These are phyloP conservation scores for Caenorhabditis sp. DNA, from an alignment of 2,888 invertebrate species.

Conservation along the genomic window DNA sequence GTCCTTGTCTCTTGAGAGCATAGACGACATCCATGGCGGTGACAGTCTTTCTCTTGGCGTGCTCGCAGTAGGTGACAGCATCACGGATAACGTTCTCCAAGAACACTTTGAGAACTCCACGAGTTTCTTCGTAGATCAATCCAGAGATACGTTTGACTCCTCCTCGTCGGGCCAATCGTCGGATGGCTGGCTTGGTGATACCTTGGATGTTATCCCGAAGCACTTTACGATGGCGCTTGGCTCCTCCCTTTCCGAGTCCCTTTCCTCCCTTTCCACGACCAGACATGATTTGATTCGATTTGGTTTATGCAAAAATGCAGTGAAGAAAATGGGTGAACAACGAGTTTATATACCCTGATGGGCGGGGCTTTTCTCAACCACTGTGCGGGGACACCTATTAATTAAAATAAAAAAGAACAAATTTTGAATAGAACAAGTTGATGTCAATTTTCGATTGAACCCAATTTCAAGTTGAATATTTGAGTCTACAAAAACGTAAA, in stretches of 20 bases:
- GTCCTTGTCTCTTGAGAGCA: constrained; percentile 83
- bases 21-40: constrained; percentile 88
- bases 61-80: constrained; percentile 86
- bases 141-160: constrained; percentile 70
- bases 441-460: no score
- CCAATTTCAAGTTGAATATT: no score
- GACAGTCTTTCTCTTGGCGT: constrained; percentile 86
- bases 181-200: constrained; percentile 45
- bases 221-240: constrained; percentile 78
- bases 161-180: constrained; percentile 72
- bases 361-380: no score
- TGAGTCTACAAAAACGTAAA: no score
- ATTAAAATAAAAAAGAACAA: no score
- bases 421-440: no score
- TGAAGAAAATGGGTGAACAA: no score
- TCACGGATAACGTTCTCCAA: constrained; percentile 84
- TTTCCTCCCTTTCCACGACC: constrained; percentile 83
- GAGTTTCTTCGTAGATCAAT: constrained; percentile 48
- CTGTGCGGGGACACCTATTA: no score
- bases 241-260: constrained; percentile 82
- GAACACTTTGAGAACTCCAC: constrained; percentile 76
- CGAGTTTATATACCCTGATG: no score
- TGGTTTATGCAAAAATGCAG: no score
- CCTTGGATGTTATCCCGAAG: constrained; percentile 60
- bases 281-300: constrained; percentile 77